Evolutionary conservation across 1,140 invertebrate species (phyloP), one percentile per base, ranked within the genome.

Genomic region (Bombus fervidus): DNA sequence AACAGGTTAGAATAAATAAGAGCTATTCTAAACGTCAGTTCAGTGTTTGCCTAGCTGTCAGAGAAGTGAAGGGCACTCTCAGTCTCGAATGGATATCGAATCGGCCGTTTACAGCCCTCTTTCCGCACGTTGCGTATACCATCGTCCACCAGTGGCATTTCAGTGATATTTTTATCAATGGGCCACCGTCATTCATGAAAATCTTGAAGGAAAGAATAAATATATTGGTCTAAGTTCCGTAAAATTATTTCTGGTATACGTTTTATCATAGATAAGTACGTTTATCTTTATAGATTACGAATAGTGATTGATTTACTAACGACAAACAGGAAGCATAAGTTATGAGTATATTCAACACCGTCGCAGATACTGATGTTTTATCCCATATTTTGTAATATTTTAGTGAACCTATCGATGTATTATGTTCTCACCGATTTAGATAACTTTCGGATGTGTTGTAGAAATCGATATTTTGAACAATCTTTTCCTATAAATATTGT

Each of bases 1-100:
- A 93, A 94, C 92, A 93, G 87, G 87, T 86, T 93, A 93, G 92
- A 93, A 93, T 94, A 93, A 94, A 93, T 94, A 94, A 93, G 93
- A 93, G 93, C 91, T 94, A 93, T 94, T 94, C 92, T 91, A 93
- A 93, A 94, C 87, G 92, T 93, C 93, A 93, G 89, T 73, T 66
- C 90, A 83, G 82, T 93, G 93, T 93, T 94, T 94, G 90, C 89
- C 92, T 94, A 93, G 93, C 93, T 94, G 93, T 94, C 93, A 94
- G 77, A 89, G 86, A 89, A 87, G 85, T 88, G 89, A 83, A 92
- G 89, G 86, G 89, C 88, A 90, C 86, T 87, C 88, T 90, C 83
- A 74, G 82, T 77, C 88, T 85, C 83, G 86, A 93, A 92, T 91
- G 91, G 90, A 92, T 93, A 93, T 92, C 91, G 91, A 92, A 93